Percentiles rank a stretch among this genome's conserved stretches.
Conservation (phyloP, 2,888 invertebrate species). For the Erebia palarica region DNA sequence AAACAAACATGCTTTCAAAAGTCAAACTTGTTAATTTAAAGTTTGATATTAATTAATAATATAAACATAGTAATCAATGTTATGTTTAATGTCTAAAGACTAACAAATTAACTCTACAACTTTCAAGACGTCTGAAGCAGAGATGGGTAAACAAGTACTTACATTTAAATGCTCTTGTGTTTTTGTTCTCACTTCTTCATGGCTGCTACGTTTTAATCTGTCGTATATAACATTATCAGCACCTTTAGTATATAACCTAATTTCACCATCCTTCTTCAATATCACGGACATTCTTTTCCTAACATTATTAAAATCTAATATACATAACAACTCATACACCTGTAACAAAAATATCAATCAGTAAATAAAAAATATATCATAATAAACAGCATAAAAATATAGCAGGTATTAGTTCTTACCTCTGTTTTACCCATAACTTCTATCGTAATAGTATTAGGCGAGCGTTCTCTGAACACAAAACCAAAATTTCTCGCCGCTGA, state of each 20-base stretch:
- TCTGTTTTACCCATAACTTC: constrained; percentile 92
- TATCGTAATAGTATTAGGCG: constrained; percentile 96
- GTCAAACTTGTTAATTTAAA: too few species aligned
- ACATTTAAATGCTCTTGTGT: constrained; percentile 98
- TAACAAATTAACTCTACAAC: too few species aligned
- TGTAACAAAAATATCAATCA: constrained; percentile 64
- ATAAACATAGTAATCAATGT: too few species aligned
- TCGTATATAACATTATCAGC: constrained; percentile 99
- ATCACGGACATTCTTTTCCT: constrained; percentile 99
- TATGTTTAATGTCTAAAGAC: too few species aligned
- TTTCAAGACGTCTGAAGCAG: background rate
- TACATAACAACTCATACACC: constrained; percentile 97
- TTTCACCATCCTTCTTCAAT: constrained; percentile 89
- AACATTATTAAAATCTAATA: constrained; percentile 99
- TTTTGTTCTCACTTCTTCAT: constrained; percentile 88
- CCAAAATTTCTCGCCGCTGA: constrained; percentile 99
- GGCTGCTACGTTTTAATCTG: constrained; percentile 88
- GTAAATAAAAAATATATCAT: background rate
- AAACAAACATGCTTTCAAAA: too few species aligned
- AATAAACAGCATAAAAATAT: too few species aligned
- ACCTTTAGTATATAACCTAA: constrained; percentile 97
- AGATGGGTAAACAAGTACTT: constrained; percentile 57
- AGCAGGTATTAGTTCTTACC: constrained; percentile 56
- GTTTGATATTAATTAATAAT: too few species aligned
- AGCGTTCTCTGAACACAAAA: constrained; percentile 97